Conservation (phyloP, 2,888 invertebrate species). For the Drosophila recens region DNA sequence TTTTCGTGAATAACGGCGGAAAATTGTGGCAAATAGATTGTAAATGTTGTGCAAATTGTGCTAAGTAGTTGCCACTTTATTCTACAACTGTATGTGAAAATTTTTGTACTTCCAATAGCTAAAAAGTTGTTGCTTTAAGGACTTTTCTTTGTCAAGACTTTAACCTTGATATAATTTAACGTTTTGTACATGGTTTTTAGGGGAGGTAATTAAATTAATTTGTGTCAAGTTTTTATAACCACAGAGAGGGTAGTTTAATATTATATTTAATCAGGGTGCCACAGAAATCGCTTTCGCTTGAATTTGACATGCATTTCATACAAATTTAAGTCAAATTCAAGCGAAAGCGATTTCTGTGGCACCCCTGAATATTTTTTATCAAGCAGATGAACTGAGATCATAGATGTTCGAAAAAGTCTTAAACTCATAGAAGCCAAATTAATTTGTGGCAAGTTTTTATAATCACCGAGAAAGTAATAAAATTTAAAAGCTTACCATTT, state of each 20-base stretch:
- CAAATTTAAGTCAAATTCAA: too few species aligned
- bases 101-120: slow-evolving; percentile 11
- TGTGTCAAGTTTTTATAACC: slow-evolving; percentile 1
- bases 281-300: too few species aligned
- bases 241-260: background rate
- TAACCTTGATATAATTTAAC: slow-evolving; percentile 7
- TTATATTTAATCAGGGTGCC: background rate
- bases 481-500: too few species aligned
- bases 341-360: too few species aligned
- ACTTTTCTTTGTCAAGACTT: slow-evolving; percentile 5
- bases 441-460: too few species aligned
- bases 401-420: too few species aligned
- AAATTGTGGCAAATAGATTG: slow-evolving; percentile 32
- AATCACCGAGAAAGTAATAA: too few species aligned
- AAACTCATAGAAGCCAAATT: too few species aligned
- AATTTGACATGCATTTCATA: too few species aligned
- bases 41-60: slow-evolving; percentile 51
- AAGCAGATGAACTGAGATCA: too few species aligned
- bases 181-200: background rate
- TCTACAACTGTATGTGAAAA: background rate
- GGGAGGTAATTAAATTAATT: slow-evolving; percentile 18
- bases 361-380: too few species aligned
- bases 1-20: background rate
- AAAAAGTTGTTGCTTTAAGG: slow-evolving; percentile 10
- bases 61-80: slow-evolving; percentile 55